These are phyloP conservation scores for Pollenia griseotomentosa DNA, from an alignment of 2,888 invertebrate genomes.

Conservation along the genomic window DNA sequence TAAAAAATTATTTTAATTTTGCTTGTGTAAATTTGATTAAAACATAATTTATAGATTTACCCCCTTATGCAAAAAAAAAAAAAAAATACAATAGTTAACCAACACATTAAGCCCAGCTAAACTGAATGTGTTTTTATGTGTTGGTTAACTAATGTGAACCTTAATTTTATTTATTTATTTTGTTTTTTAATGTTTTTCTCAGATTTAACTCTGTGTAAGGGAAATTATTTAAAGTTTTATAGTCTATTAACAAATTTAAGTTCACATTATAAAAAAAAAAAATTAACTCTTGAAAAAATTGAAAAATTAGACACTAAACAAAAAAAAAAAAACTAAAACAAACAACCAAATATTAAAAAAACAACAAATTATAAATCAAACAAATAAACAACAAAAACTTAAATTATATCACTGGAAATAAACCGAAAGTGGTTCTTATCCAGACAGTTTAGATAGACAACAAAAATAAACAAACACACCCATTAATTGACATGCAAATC, in stretches of 20 bases:
- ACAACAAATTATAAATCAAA: conserved; percentile 14
- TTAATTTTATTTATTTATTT: not conserved
- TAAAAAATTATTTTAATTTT: no score
- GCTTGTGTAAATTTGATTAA: no score
- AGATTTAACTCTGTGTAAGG: not conserved
- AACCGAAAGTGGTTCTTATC: conserved; percentile 31
- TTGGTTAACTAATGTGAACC: no score
- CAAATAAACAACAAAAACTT: not conserved
- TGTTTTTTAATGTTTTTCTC: not conserved
- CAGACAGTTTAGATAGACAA: not conserved
- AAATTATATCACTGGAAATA: not conserved
- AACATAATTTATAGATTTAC: no score
- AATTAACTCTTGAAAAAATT: conserved; percentile 22
- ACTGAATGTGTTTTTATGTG: no score
- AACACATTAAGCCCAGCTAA: no score
- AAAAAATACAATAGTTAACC: no score
- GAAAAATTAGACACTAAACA: not conserved
- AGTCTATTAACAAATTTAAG: not conserved
- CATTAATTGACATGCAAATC: conserved; percentile 9
- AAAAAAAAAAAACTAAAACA: not conserved
- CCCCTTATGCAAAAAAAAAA: no score
- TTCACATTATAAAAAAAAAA: conserved; percentile 18
- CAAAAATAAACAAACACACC: not conserved
- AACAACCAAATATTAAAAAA: not conserved
- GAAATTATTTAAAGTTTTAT: not conserved